phyloP scores from a whole-genome alignment of 1,140 invertebrate genomes.

The Spodoptera frugiperda region DNA sequence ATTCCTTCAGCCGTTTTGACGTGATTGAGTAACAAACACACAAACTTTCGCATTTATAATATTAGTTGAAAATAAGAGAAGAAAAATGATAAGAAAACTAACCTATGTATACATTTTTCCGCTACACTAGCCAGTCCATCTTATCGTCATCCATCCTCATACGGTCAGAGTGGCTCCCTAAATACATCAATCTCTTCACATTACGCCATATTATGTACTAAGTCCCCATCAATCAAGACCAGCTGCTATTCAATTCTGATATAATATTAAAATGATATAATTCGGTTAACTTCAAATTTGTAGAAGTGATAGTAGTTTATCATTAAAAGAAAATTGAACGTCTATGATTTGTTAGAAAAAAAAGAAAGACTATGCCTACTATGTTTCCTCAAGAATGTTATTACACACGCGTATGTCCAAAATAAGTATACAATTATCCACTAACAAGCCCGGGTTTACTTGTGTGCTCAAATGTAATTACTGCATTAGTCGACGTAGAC shows the following conservation, averaged over 20 bases:
- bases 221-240: conserved; percentile 70
- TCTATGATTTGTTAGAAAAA: no score
- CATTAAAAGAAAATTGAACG: neutral
- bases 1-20: no score
- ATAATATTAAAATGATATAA: conserved; percentile 44
- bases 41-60: no score
- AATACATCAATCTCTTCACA: conserved; percentile 58
- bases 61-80: no score
- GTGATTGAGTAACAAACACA: no score
- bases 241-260: conserved; percentile 59
- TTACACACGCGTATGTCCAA: neutral
- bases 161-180: conserved; percentile 40
- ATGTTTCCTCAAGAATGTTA: neutral
- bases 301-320: neutral
- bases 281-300: conserved; percentile 2
- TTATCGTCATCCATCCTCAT: conserved; percentile 36
- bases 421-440: conserved; percentile 31
- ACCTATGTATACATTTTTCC: neutral
- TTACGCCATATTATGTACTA: conserved; percentile 59
- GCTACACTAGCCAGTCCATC: neutral
- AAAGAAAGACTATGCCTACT: neutral
- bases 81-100: neutral
- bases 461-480: conserved; percentile 28
- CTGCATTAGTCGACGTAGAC: conserved; percentile 25
- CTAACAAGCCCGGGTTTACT: conserved; percentile 16